These are phyloP conservation scores for Neodiprion virginianus DNA, from an alignment of 1,140 invertebrate genomes.

Conservation along the genomic window DNA sequence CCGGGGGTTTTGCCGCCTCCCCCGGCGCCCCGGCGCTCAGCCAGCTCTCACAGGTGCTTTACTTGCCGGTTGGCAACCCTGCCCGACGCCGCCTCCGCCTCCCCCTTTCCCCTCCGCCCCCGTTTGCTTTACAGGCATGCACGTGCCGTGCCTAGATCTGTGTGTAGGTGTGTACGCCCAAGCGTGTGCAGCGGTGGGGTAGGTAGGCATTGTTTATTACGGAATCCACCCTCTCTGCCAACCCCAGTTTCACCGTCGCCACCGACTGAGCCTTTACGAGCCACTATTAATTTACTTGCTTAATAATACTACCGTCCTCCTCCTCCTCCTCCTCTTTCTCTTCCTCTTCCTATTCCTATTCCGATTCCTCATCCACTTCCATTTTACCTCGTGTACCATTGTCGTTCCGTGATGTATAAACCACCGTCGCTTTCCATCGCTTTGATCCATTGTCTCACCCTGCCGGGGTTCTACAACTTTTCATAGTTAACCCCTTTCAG, in stretches of 20 bases:
- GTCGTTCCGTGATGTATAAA: background rate
- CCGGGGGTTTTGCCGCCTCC: slow-evolving; percentile 45
- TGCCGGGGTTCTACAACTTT: background rate
- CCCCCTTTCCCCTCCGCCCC: slow-evolving; percentile 31
- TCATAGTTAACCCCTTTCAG: slow-evolving; percentile 22
- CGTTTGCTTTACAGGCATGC: slow-evolving; percentile 11
- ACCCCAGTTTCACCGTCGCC: slow-evolving; percentile 24
- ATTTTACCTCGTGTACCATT: background rate
- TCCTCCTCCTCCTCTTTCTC: slow-evolving; percentile 19
- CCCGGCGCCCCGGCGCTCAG: background rate
- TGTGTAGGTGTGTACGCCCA: background rate
- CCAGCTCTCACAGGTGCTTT: slow-evolving; percentile 41
- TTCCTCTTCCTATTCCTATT: slow-evolving; percentile 15
- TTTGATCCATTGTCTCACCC: slow-evolving; percentile 39
- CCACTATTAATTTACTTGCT: slow-evolving; percentile 60
- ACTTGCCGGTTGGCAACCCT: slow-evolving; percentile 52
- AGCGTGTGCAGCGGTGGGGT: slow-evolving; percentile 19
- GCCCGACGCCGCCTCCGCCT: slow-evolving; percentile 30
- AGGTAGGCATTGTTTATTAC: slow-evolving; percentile 53
- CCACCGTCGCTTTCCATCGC: slow-evolving; percentile 36
- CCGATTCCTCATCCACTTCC: slow-evolving; percentile 3
- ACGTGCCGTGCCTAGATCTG: no score
- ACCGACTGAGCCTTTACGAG: slow-evolving; percentile 31
- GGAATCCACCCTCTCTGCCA: slow-evolving; percentile 39
- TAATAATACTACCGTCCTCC: slow-evolving; percentile 47